Percentiles rank a stretch among this genome's conserved stretches.
These are phyloP conservation scores for Amniataba percoides DNA, from an alignment of 2,797 vertebrate species.

Conservation along the genomic window DNA sequence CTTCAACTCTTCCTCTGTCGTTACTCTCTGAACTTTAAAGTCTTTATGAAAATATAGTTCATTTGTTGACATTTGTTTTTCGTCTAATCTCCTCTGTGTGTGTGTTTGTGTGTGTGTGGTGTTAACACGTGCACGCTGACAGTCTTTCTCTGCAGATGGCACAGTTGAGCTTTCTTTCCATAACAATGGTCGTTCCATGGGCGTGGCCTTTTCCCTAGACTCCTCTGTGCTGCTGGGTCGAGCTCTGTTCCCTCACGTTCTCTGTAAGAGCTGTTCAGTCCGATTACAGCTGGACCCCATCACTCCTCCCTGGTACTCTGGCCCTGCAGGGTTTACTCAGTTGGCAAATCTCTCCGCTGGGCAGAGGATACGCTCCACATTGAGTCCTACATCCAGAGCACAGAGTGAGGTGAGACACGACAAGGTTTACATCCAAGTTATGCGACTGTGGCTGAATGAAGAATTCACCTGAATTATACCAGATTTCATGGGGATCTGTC, in stretches of 20 bases:
- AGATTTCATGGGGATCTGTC: too few species aligned
- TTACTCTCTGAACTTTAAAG: neutral
- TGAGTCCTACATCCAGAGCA: constrained; percentile 77
- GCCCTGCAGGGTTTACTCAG: constrained; percentile 82
- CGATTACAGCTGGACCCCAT: constrained; percentile 87
- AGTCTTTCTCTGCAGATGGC: constrained; percentile 86
- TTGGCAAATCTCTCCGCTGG: constrained; percentile 80
- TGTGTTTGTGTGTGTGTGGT: constrained; percentile 4
- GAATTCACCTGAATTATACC: neutral
- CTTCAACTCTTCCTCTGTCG: neutral
- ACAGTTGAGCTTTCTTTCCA: constrained; percentile 88
- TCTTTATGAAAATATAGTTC: neutral
- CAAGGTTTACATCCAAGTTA: neutral
- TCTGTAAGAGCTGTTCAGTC: constrained; percentile 89
- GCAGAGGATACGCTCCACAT: constrained; percentile 73
- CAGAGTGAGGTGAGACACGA: constrained; percentile 87
- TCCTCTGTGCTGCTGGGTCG: constrained; percentile 74
- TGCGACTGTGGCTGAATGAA: neutral
- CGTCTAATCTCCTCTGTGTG: neutral
- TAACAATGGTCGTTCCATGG: constrained; percentile 88
- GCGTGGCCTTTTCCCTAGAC: constrained; percentile 85
- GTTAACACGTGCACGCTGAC: neutral
- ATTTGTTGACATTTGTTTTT: neutral
- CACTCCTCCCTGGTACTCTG: constrained; percentile 84
- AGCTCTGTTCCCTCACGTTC: constrained; percentile 89